Base-by-base conservation (phyloP, 2,888 invertebrate species). In the Stictocephala bisonia region DNA sequence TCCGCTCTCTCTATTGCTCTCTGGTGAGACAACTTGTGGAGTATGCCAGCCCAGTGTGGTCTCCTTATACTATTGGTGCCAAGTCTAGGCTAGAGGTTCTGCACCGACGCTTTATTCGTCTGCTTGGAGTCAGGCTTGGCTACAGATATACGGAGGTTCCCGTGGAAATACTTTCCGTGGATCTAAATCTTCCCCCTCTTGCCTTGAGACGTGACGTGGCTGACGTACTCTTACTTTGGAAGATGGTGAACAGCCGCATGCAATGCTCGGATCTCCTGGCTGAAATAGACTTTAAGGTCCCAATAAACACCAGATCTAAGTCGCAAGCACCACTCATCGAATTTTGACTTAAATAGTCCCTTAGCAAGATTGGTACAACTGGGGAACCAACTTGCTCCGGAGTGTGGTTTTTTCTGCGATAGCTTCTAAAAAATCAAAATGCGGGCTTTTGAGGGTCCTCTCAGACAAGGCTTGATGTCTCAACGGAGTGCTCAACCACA, bases 31-130 rank as follows among this genome's bases (percentile, higher is more conserved):
- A 51, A 22, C 3, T 51, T 6, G 6, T 51, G 13, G 51, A 51
- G 51, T 51, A 20, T 51, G 51, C 51, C 22, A 51, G 51, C 22
- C 51, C 22, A 20, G 51, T 51, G 6, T 20, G 51, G 51, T 51
- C 51, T 3, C 22, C 51, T 24, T 18, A 51, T 24, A 51, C 51
- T 18, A 4, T 4, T 51, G 18, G 22, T 22, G 51, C 51, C 4
- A 51, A 13, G 13, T 3, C 4, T 3, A 51, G 51, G 20, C 24
- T 51, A 24, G 13, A 51, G 22, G 51, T 11, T 22, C 18, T 51
- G 22, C 18, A 51, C 11, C 22, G 51, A 20, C 51, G 51, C 22
- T 51, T 51, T 20, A 22, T 51, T 51, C 51, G 51, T 4, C 4
- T 51, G 51, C 18, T 51, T 20, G 22, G 51, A 24, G 22, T 13